These are phyloP conservation scores for Umimayanthus kanabou DNA, from an alignment of 92 coral and sea anemone species.

Conservation along the genomic window DNA sequence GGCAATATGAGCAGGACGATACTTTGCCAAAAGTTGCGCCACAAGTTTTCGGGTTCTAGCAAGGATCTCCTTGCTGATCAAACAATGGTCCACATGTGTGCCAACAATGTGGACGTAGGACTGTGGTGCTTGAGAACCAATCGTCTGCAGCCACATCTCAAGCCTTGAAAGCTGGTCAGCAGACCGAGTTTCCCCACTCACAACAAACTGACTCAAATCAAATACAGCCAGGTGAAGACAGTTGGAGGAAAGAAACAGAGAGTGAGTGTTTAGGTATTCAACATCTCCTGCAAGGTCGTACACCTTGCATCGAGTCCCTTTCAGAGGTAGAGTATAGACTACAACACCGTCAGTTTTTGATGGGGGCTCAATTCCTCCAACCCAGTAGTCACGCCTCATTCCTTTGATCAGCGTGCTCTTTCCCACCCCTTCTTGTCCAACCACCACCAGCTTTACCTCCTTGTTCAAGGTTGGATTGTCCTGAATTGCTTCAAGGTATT, in stretches of 20 bases:
- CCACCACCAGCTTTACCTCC: constrained; percentile 41
- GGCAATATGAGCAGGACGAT: neutral
- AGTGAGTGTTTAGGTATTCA: neutral
- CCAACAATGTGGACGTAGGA: constrained; percentile 19
- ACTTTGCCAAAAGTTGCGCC: neutral
- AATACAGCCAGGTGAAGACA: neutral
- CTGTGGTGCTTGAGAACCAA: neutral
- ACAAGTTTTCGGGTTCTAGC: neutral
- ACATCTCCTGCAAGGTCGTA: neutral
- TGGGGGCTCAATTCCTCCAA: neutral
- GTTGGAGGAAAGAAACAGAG: neutral
- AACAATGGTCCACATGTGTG: constrained; percentile 1
- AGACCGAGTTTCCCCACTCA: neutral
- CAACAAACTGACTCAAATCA: constrained; percentile 4
- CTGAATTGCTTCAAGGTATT: constrained; percentile 11
- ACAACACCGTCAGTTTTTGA: neutral
- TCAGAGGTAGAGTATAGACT: neutral
- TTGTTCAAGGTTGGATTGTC: neutral
- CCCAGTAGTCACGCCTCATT: constrained; percentile 9
- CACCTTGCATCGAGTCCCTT: neutral
- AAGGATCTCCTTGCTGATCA: neutral
- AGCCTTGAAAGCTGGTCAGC: constrained; percentile 4
- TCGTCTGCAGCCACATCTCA: constrained; percentile 27
- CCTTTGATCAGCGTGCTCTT: constrained; percentile 20
- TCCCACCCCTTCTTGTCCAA: constrained; percentile 29